Evolutionary conservation across 53 echinoderm and acorn worm species (phyloP), one percentile per base, ranked within the genome.

Genomic region (Apostichopus leukothele): DNA sequence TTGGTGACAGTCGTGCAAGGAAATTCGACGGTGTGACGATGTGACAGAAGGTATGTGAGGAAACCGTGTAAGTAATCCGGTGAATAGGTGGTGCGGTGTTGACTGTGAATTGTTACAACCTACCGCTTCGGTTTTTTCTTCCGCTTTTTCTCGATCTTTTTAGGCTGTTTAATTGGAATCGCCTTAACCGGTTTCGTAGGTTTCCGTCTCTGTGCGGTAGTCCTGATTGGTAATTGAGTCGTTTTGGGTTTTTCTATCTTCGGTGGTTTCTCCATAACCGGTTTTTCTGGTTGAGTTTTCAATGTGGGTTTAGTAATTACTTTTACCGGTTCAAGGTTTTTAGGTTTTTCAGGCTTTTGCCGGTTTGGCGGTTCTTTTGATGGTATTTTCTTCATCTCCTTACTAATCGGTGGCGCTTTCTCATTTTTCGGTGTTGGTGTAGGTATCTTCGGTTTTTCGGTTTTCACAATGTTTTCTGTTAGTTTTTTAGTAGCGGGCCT

Each of bases 81-180:
- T 79, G 50, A 2, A 39, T 52, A 52, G 79, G 0, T 5, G 79
- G 79, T 79, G 51, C 51, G 4, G 53, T 23, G 39, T n/a, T 51
- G 54, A 8, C 16, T 14, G 52, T 79, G 53, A 16, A 18, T 23
- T 77, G 16, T 8, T 3, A 52, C 21, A 86, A 88, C 88, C 68
- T 84, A 84, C 73, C 74, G 57, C 13, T 21, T 67, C 76, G 84
- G 83, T 67, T 88, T 74, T 25, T 87, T 83, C 83, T 91, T 90
- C 76, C 89, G 79, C 59, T 95, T 93, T n/a, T 60, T 77, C 13
- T 92, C 90, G 52, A 89, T 61, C 80, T 91, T 89, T 86, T 84
- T 88, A 13, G 89, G 80, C 86, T 52, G 88, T 81, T 75, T 83
- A 53, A 91, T 74, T 71, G 52, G 60, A 50, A 75, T 76, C 20